Conservation (phyloP, 2,113 vertebrate species). For the Chaenocephalus aceratus region DNA sequence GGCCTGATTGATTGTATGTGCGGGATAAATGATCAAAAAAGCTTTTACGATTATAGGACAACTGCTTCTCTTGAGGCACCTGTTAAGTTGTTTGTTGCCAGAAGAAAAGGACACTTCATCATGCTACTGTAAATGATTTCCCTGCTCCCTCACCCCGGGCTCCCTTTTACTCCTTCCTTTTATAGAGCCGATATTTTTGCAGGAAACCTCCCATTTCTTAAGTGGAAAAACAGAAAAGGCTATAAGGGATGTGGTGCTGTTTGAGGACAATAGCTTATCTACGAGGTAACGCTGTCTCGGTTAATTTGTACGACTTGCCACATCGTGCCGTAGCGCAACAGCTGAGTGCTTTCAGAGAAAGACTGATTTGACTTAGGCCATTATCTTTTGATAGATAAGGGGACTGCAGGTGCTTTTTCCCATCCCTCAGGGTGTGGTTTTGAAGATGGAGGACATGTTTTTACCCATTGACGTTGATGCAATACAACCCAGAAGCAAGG, state of each 20-base stretch:
- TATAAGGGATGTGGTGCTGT: slow-evolving; percentile 54
- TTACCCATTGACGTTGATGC: slow-evolving; percentile 85
- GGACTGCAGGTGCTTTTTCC: slow-evolving; percentile 78
- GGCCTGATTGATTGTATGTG: slow-evolving; percentile 71
- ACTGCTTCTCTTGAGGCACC: slow-evolving; percentile 68
- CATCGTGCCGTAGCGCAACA: slow-evolving; percentile 69
- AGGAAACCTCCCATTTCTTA: slow-evolving; percentile 50
- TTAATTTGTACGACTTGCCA: slow-evolving; percentile 82
- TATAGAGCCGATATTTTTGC: slow-evolving; percentile 58
- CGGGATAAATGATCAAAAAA: slow-evolving; percentile 78
- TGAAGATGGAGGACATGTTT: slow-evolving; percentile 86
- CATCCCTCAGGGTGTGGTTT: slow-evolving; percentile 77
- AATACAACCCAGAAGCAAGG: slow-evolving; percentile 81
- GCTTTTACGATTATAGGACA: slow-evolving; percentile 75
- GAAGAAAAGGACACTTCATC: slow-evolving; percentile 73
- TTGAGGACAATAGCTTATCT: slow-evolving; percentile 80
- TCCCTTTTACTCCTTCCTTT: slow-evolving; percentile 63
- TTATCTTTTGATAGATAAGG: slow-evolving; percentile 86
- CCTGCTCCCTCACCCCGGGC: slow-evolving; percentile 70
- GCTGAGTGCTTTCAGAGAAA: slow-evolving; percentile 80
- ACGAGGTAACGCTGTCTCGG: slow-evolving; percentile 62
- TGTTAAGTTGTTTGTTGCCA: slow-evolving; percentile 74
- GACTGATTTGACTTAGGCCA: slow-evolving; percentile 84
- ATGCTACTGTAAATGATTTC: slow-evolving; percentile 69
- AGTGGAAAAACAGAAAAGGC: slow-evolving; percentile 29